Evolutionary conservation across 1,140 invertebrate species (phyloP).

Genomic region (Wasmannia auropunctata): DNA sequence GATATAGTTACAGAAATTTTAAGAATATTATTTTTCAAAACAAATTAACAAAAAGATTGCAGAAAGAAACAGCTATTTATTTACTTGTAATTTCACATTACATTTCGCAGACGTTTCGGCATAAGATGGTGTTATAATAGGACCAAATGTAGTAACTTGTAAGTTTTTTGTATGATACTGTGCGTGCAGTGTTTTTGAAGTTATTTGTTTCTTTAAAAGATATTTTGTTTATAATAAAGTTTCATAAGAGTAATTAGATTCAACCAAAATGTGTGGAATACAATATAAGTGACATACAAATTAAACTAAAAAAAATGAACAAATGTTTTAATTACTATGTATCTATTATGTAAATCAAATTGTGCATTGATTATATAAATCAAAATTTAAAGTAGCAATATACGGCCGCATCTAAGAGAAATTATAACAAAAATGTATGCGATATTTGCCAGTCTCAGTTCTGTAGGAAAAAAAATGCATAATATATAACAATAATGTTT

Average conservation of each 20-base stretch:
- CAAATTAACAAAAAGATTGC: background rate
- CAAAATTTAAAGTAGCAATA: background rate
- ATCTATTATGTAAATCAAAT: conserved; percentile 45
- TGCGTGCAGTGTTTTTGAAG: background rate
- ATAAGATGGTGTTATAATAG: conserved; percentile 17
- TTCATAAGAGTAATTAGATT: background rate
- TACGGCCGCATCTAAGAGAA: background rate
- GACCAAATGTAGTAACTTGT: conserved; percentile 48
- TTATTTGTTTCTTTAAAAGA: conserved; percentile 2
- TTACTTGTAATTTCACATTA: conserved; percentile 45
- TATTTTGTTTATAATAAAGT: background rate
- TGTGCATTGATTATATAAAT: conserved; percentile 15
- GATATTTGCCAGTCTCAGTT: background rate
- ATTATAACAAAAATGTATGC: background rate
- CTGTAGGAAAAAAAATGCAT: background rate
- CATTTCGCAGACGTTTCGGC: background rate
- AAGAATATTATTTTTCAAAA: conserved; percentile 39
- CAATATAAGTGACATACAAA: conserved; percentile 25
- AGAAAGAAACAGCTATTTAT: background rate
- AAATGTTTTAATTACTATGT: conserved; percentile 49
- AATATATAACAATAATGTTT: background rate
- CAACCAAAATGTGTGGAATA: background rate
- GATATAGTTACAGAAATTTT: conserved; percentile 14
- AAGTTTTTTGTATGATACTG: conserved; percentile 28
- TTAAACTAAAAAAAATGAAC: conserved; percentile 17